A percentile compares a stretch with the other conserved stretches of the same genome.
These are phyloP conservation scores for Tachysurus vachellii DNA, from an alignment of 2,113 vertebrate genomes.

Conservation along the genomic window DNA sequence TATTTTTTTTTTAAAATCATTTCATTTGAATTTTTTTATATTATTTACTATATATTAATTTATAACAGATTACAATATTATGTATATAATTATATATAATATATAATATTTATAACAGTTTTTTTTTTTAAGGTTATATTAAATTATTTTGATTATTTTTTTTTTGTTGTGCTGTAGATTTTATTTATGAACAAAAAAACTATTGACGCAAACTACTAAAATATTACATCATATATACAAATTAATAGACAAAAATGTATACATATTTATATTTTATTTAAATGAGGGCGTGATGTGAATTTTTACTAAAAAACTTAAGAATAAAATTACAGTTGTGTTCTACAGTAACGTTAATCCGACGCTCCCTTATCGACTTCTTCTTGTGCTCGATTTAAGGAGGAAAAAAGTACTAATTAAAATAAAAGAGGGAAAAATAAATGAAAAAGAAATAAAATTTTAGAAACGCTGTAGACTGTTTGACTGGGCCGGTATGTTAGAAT, in stretches of 20 bases:
- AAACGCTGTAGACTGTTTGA: not conserved
- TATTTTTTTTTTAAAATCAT: not conserved
- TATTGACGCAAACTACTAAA: too few relatives aligned
- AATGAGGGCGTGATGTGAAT: slow-evolving; percentile 29
- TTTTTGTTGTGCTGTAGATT: not conserved
- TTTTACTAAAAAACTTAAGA: not conserved
- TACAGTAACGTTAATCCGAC: not conserved
- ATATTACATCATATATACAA: not conserved
- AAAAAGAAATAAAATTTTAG: not conserved
- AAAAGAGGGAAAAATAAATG: not conserved
- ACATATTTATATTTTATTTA: too few relatives aligned
- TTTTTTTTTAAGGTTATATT: not conserved
- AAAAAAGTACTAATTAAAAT: not conserved
- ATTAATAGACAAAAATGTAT: not conserved
- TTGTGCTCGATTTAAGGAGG: not conserved
- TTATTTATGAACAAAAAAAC: not conserved
- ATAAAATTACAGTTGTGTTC: not conserved
- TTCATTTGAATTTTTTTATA: not conserved
- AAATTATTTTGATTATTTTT: not conserved
- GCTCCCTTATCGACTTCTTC: not conserved
- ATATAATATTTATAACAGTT: not conserved
- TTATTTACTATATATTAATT: too few relatives aligned
- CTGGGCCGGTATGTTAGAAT: not conserved
- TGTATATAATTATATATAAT: not conserved
- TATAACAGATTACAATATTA: not conserved